Evolutionary conservation across 2,888 invertebrate species (phyloP).

Genomic region (Dyspetes luteomarginatus): DNA sequence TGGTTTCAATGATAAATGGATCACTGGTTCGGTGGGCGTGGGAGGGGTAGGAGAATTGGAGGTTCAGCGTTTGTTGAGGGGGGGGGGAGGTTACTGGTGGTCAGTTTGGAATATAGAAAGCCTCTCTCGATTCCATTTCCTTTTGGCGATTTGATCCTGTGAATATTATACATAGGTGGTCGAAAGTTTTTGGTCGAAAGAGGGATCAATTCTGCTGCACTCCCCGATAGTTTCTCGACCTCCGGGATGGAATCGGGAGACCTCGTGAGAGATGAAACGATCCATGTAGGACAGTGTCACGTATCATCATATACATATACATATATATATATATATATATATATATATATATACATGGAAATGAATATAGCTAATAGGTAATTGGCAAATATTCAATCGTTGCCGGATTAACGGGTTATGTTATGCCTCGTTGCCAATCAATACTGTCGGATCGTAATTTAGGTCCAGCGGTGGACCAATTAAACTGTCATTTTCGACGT

Average conservation of each 20-base stretch:
- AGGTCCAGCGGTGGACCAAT: constrained; percentile 68
- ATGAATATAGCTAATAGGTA: constrained; percentile 38
- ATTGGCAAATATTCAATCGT: constrained; percentile 69
- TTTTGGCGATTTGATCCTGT: constrained; percentile 40
- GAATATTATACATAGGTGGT: constrained; percentile 34
- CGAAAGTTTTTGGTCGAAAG: constrained; percentile 28
- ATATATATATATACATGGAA: constrained; percentile 4
- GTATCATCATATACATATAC: constrained; percentile 10
- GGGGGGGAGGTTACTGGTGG: constrained; percentile 21
- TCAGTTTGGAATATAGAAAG: constrained; percentile 60
- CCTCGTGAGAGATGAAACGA: background rate
- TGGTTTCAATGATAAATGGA: constrained; percentile 63
- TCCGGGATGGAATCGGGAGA: constrained; percentile 13
- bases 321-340: background rate
- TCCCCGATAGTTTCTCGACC: constrained; percentile 1
- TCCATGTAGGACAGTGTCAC: background rate
- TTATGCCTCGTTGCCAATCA: constrained; percentile 69
- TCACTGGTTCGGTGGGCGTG: constrained; percentile 16
- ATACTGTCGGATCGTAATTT: constrained; percentile 62
- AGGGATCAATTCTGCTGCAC: constrained; percentile 23
- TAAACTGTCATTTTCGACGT: constrained; percentile 74
- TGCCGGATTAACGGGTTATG: constrained; percentile 57
- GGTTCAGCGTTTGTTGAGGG: constrained; percentile 5
- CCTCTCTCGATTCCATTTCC: constrained; percentile 61
- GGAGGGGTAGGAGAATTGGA: constrained; percentile 3